phyloP scores from a whole-genome alignment of 2,888 invertebrate genomes.

The Scelioninae gen. 1 region DNA sequence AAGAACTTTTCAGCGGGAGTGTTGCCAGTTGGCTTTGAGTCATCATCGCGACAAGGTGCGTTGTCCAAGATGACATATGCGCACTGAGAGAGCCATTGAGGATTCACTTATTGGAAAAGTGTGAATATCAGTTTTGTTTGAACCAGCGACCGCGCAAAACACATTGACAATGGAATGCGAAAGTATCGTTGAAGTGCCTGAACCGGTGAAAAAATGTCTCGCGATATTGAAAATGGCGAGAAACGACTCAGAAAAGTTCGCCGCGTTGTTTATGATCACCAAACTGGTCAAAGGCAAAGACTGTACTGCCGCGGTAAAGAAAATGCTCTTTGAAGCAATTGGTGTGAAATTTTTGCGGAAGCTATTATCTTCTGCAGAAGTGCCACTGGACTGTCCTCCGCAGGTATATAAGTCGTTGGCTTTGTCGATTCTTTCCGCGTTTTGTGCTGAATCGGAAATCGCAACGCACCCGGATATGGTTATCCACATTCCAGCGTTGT shows the following conservation, averaged over 20 bases:
- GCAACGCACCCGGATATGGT: slow-evolving; percentile 93
- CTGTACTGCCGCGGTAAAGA: slow-evolving; percentile 90
- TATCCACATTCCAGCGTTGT: slow-evolving; percentile 91
- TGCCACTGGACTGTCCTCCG: slow-evolving; percentile 94
- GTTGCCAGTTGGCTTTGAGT: slow-evolving; percentile 80
- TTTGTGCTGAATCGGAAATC: slow-evolving; percentile 92
- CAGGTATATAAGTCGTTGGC: slow-evolving; percentile 96
- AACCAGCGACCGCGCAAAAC: background rate
- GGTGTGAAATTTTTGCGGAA: slow-evolving; percentile 94
- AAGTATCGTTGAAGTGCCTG: slow-evolving; percentile 86
- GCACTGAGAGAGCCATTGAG: slow-evolving; percentile 53
- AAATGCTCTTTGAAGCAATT: slow-evolving; percentile 93
- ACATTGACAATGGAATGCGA: slow-evolving; percentile 60
- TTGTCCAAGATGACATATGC: slow-evolving; percentile 52
- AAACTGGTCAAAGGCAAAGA: slow-evolving; percentile 94
- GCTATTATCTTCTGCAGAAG: slow-evolving; percentile 89
- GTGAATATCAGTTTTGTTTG: slow-evolving; percentile 23
- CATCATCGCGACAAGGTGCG: slow-evolving; percentile 63
- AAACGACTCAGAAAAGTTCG: slow-evolving; percentile 95
- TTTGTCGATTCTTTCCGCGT: slow-evolving; percentile 93
- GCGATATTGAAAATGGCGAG: slow-evolving; percentile 91
- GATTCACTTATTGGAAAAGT: slow-evolving; percentile 51
- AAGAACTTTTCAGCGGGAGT: slow-evolving; percentile 73
- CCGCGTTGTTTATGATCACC: slow-evolving; percentile 95
- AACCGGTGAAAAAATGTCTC: slow-evolving; percentile 93